phyloP scores from a whole-genome alignment of 37 sponge, comb jelly and placozoan species.

The Tethya wilhelma region DNA sequence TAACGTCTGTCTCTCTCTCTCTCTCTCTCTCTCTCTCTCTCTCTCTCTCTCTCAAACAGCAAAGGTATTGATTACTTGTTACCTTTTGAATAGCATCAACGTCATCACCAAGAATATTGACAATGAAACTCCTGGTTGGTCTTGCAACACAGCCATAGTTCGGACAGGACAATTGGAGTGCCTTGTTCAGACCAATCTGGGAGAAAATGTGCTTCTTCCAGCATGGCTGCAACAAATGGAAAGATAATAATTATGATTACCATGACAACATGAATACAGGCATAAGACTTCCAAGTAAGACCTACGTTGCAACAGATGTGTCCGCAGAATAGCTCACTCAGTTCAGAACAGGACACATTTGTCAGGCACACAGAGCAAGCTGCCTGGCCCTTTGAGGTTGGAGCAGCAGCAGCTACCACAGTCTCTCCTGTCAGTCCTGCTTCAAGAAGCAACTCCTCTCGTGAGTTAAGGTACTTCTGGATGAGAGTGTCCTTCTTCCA shows the following conservation, averaged over 20 bases:
- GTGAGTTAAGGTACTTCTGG: slow-evolving; percentile 40
- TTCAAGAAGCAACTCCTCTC: slow-evolving; percentile 5
- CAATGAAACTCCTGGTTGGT: slow-evolving; percentile 39
- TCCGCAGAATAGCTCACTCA: slow-evolving; percentile 40
- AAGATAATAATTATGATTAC: not conserved
- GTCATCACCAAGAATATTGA: slow-evolving; percentile 16
- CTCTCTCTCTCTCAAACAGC: too few relatives aligned
- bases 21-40: slow-evolving; percentile 4
- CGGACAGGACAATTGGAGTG: slow-evolving; percentile 36
- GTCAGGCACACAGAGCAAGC: slow-evolving; percentile 48
- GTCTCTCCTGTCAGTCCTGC: slow-evolving; percentile 18
- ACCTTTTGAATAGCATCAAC: slow-evolving; percentile 40
- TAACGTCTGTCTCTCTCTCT: not conserved
- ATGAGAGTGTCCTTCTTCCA: slow-evolving; percentile 75
- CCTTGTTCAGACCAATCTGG: slow-evolving; percentile 19
- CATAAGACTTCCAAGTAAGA: too few relatives aligned
- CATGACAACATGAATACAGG: not conserved
- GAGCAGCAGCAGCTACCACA: not conserved
- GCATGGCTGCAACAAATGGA: slow-evolving; percentile 19
- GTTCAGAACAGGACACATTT: not conserved
- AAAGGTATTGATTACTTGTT: not conserved
- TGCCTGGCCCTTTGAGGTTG: not conserved
- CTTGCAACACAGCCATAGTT: slow-evolving; percentile 33
- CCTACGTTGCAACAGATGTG: slow-evolving; percentile 61
- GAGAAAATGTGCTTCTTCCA: slow-evolving; percentile 45